Evolutionary conservation across 2,797 vertebrate species (phyloP).

Genomic region (Champsocephalus esox): DNA sequence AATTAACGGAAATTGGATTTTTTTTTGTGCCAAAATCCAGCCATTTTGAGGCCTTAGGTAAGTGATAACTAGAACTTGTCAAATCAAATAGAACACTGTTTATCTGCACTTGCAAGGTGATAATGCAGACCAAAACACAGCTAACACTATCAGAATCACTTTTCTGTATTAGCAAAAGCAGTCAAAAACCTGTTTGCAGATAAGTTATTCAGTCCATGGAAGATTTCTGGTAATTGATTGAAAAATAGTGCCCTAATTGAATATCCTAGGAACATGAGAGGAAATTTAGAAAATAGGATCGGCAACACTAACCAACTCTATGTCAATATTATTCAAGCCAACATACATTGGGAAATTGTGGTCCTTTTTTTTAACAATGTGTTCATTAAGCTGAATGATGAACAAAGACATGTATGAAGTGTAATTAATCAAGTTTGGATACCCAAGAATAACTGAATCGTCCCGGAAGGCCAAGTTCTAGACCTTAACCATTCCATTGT

Average conservation of each 20-base stretch:
- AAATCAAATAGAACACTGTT: constrained; percentile 18
- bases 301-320: neutral
- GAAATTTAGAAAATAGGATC: neutral
- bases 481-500: neutral
- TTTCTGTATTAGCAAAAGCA: neutral
- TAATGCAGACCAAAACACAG: neutral
- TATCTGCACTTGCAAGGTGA: neutral
- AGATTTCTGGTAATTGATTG: neutral
- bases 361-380: neutral
- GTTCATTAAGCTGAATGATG: neutral
- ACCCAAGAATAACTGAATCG: neutral
- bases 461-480: constrained; percentile 11
- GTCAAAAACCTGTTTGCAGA: neutral
- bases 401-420: neutral
- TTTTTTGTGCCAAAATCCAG: constrained; percentile 4
- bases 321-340: constrained; percentile 1
- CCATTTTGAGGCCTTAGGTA: neutral
- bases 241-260: neutral
- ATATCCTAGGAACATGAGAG: neutral
- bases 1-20: neutral
- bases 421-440: neutral
- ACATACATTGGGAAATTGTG: constrained; percentile 10
- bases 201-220: neutral
- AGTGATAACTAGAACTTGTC: neutral
- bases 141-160: neutral